Conservation (phyloP, 2,888 invertebrate genomes). For the Petrolisthes cinctipes region DNA sequence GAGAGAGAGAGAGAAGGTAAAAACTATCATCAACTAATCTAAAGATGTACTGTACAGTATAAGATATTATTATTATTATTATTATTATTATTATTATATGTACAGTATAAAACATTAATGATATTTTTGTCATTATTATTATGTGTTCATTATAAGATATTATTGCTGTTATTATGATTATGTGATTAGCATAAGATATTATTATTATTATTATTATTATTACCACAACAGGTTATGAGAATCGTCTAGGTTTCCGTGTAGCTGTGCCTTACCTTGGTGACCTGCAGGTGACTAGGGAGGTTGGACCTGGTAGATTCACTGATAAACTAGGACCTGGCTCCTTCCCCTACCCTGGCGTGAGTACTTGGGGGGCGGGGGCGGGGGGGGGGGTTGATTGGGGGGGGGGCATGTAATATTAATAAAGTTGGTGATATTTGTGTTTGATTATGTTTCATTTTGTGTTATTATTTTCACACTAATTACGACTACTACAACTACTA, state of each 20-base stretch:
- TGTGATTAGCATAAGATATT: too few species aligned
- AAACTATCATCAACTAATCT: too few species aligned
- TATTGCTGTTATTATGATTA: too few species aligned
- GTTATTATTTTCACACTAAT: background rate
- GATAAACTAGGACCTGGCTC: conserved; percentile 60
- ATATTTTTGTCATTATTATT: too few species aligned
- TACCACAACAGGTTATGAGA: conserved; percentile 47
- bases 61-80: too few species aligned
- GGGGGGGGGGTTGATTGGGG: background rate
- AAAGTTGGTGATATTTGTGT: background rate
- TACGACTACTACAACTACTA: too few species aligned
- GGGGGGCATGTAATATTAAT: background rate
- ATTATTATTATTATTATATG: too few species aligned
- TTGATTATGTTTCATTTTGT: background rate
- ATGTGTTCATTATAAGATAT: too few species aligned
- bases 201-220: background rate
- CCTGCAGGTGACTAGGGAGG: conserved; percentile 61
- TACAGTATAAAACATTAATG: too few species aligned
- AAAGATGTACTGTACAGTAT: too few species aligned
- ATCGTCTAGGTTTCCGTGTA: conserved; percentile 50
- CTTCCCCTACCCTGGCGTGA: conserved; percentile 60
- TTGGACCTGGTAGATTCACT: conserved; percentile 59
- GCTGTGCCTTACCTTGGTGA: conserved; percentile 62
- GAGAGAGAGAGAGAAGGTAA: too few species aligned
- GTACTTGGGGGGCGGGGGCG: background rate